These are phyloP conservation scores for Acrocephalus kingi DNA, from an alignment of 2,113 vertebrate genomes.

Conservation along the genomic window DNA sequence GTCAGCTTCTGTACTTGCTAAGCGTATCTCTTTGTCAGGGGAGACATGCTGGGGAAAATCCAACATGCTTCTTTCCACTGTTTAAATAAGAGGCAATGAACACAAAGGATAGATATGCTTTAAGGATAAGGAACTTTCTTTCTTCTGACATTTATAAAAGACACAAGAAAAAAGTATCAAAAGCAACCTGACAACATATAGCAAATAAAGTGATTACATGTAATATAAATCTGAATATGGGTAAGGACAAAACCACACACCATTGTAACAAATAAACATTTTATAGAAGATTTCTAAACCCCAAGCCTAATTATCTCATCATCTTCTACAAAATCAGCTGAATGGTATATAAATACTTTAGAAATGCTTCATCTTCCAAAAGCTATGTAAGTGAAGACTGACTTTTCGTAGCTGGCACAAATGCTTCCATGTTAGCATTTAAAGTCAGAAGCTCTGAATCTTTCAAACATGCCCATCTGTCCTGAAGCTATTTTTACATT, in stretches of 20 bases:
- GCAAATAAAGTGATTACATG: not conserved
- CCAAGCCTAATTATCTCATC: not conserved
- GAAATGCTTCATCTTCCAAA: not conserved
- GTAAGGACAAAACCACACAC: not conserved
- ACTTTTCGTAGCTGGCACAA: not conserved
- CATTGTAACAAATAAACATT: not conserved
- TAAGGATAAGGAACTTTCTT: not conserved
- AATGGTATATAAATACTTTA: not conserved
- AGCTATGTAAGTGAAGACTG: not conserved
- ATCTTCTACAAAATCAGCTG: not conserved
- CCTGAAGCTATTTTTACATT: not conserved
- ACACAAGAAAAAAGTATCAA: not conserved
- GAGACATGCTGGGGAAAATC: constrained; percentile 93
- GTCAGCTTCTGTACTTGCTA: constrained; percentile 92
- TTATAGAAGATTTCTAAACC: not conserved
- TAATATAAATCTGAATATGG: not conserved
- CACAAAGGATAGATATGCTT: not conserved
- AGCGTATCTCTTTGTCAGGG: constrained; percentile 82
- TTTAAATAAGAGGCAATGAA: constrained; percentile 8
- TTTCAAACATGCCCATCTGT: constrained; percentile 10
- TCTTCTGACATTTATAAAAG: not conserved
- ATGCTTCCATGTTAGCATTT: not conserved
- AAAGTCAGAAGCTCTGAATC: not conserved
- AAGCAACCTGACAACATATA: not conserved
- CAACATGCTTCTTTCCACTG: constrained; percentile 87